Conservation (phyloP, 2,888 invertebrate species). For the Azorinus chamasolen region DNA sequence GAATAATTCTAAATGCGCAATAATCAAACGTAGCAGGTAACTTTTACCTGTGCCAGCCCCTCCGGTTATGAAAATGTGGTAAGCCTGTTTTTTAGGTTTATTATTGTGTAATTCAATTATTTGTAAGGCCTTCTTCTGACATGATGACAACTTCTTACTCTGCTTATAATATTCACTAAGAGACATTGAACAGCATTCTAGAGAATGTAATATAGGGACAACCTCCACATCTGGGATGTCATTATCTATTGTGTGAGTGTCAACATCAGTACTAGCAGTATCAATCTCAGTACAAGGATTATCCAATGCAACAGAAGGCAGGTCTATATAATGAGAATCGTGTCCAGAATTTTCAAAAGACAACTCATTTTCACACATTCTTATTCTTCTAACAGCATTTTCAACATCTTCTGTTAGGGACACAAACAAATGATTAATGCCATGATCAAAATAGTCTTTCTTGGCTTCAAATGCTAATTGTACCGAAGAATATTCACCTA, state of each 20-base stretch:
- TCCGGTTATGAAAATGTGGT: slow-evolving; percentile 20
- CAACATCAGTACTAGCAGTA: neutral
- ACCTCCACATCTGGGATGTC: neutral
- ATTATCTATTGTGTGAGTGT: neutral
- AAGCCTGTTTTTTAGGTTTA: neutral
- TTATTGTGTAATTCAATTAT: neutral
- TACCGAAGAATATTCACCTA: too few species aligned
- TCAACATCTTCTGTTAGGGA: slow-evolving; percentile 2
- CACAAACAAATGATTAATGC: neutral
- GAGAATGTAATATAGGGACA: neutral
- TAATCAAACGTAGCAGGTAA: slow-evolving; percentile 1
- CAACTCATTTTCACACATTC: neutral
- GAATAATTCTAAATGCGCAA: slow-evolving; percentile 29
- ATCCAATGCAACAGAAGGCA: neutral
- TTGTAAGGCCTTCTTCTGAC: neutral
- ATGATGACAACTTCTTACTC: neutral
- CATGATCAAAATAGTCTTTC: too few species aligned
- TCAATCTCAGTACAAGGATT: too few species aligned
- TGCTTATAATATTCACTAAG: neutral
- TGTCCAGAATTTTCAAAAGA: too few species aligned
- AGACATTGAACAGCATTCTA: slow-evolving; percentile 12
- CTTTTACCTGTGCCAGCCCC: slow-evolving; percentile 31
- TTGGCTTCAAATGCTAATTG: too few species aligned
- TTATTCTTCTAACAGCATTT: slow-evolving; percentile 4
- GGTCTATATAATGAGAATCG: too few species aligned